Conservation (phyloP, 1,140 invertebrate species). For the Oppia nitens region DNA sequence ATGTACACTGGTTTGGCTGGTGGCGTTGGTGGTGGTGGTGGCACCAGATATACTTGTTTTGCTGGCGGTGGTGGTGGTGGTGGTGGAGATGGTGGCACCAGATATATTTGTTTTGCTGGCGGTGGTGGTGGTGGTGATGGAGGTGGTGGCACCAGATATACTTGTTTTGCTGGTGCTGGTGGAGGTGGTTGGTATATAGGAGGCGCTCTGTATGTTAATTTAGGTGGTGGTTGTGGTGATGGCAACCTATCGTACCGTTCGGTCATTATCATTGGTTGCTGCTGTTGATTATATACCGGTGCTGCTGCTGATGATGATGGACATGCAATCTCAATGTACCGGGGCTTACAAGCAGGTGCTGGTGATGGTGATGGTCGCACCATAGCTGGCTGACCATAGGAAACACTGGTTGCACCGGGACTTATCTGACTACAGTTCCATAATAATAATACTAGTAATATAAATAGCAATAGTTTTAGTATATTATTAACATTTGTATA, state of each 20-base stretch:
- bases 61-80: neutral
- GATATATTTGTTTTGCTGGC: neutral
- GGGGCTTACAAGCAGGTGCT: neutral
- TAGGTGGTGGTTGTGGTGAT: neutral
- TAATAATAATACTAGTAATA: neutral
- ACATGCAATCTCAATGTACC: neutral
- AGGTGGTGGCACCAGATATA: neutral
- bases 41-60: no score
- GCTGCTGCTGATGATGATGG: neutral
- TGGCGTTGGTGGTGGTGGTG: no score
- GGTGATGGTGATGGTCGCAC: no score
- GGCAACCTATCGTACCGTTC: no score
- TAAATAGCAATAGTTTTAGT: neutral
- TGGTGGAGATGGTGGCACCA: neutral
- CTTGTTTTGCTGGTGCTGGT: neutral
- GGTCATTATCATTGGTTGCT: no score
- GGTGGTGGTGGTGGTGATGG: neutral
- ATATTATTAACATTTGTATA: no score
- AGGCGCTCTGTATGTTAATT: no score
- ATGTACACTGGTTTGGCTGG: no score
- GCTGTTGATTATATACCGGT: neutral
- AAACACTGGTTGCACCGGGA: neutral
- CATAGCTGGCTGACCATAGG: no score
- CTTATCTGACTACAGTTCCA: neutral
- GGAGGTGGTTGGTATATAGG: neutral